Evolutionary conservation across 2,797 vertebrate species (phyloP), one percentile per base, ranked within the genome.

Genomic region (Lepilemur ruficaudatus): DNA sequence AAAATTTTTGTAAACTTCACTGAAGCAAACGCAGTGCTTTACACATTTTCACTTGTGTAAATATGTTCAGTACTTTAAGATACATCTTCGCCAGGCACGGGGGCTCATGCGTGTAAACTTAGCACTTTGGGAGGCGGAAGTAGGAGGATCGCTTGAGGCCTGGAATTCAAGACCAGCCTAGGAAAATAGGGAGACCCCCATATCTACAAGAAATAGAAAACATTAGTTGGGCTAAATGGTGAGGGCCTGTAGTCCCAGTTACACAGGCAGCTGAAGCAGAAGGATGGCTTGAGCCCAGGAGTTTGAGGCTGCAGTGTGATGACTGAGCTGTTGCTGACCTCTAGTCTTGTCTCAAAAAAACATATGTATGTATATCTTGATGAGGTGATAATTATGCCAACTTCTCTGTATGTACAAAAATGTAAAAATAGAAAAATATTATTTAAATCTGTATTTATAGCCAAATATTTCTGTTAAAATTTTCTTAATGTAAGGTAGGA

Each of bases 391-490:
- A 18, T 94, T 79, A 69, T 67, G 65, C 2, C 52, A n/a, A 63
- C n/a, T 87, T 84, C 59, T 59, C 6, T 65, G 7, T 73, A 65
- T 50, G 8, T 55, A 18, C 85, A 78, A 96, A 91, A 73, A 69
- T 63, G 18, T 76, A 63, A 48, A 97, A 79, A 70, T 59, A 79
- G 61, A 91, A 95, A 94, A 83, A 59, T 70, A 46, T 9, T 28
- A 46, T 72, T 91, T 92, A 82, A 91, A 91, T 96, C 65, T 84
- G 4, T 67, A 69, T 78, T 90, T 94, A 25, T 83, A 69, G 22
- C 43, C 81, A 73, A 73, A 69, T 78, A 32, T 18, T 72, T 85
- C 12, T 67, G 7, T 91, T 95, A 91, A 88, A 82, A 70, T 92
- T 86, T 91, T 89, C 30, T 72, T 94, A 52, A 90, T 48, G 9